These are phyloP conservation scores for Triops longicaudatus DNA, from an alignment of 1,140 invertebrate genomes.

Conservation along the genomic window DNA sequence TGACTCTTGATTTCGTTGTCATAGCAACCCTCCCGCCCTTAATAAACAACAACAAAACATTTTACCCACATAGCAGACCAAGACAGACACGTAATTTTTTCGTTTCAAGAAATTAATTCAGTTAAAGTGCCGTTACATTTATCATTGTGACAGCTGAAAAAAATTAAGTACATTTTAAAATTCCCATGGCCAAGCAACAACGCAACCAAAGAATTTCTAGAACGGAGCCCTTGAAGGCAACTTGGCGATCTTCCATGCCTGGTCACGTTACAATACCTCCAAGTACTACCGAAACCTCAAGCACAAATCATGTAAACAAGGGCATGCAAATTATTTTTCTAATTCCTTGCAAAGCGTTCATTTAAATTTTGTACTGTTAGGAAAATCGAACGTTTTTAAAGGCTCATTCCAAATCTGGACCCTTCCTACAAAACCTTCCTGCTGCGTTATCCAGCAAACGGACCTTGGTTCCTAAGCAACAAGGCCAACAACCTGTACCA, in stretches of 20 bases:
- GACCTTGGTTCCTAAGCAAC: constrained; percentile 6
- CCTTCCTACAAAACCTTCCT: neutral
- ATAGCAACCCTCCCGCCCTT: neutral
- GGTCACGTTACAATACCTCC: neutral
- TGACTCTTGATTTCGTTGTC: neutral
- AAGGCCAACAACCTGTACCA: neutral
- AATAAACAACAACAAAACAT: neutral
- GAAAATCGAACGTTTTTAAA: constrained; percentile 1
- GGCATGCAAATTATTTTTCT: neutral
- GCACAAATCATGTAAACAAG: neutral
- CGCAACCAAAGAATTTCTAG: neutral
- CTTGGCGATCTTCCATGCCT: neutral
- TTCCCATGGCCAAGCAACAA: neutral
- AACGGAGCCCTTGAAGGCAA: neutral
- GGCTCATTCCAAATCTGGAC: neutral
- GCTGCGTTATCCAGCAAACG: constrained; percentile 1
- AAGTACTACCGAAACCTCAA: neutral
- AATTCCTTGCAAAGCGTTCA: neutral
- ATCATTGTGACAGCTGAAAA: neutral
- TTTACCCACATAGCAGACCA: neutral
- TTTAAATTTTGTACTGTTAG: neutral
- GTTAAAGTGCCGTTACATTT: neutral
- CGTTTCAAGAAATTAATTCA: no score
- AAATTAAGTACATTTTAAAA: neutral
- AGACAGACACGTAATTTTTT: neutral